These are phyloP conservation scores for Lagodon rhomboides DNA, from an alignment of 2,797 vertebrate genomes.

Conservation along the genomic window DNA sequence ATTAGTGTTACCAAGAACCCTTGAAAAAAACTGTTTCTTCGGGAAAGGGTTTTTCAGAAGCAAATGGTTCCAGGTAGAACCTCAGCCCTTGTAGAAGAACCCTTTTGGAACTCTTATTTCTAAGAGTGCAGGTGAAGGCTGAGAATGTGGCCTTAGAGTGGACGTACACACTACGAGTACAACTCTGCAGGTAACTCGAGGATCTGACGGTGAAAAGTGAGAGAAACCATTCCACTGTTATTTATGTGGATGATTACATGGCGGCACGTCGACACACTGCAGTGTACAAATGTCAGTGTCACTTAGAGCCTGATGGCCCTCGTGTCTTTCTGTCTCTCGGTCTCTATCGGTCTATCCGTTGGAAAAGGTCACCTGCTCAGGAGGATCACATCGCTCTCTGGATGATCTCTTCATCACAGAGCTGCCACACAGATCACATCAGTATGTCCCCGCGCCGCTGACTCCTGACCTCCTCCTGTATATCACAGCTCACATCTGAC, in stretches of 20 bases:
- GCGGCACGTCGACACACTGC: constrained; percentile 40
- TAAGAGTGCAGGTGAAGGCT: no score
- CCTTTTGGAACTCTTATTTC: no score
- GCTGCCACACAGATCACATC: constrained; percentile 49
- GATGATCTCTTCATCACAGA: constrained; percentile 59
- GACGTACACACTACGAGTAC: not conserved
- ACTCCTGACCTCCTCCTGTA: constrained; percentile 39
- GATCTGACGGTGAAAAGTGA: constrained; percentile 6
- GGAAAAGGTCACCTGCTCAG: constrained; percentile 87
- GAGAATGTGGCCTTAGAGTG: no score
- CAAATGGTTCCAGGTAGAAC: no score
- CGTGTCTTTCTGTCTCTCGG: constrained; percentile 9
- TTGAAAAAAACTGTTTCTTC: no score
- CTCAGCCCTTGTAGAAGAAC: no score
- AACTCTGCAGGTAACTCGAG: not conserved
- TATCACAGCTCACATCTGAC: constrained; percentile 12
- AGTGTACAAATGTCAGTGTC: constrained; percentile 57
- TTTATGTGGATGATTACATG: constrained; percentile 42
- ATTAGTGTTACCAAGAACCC: no score
- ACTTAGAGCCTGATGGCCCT: constrained; percentile 17
- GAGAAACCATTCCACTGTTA: not conserved
- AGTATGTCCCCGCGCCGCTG: constrained; percentile 14
- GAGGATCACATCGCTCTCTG: constrained; percentile 37
- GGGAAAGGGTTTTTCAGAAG: no score
- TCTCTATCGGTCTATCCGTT: constrained; percentile 32